phyloP scores from a whole-genome alignment of 1,140 invertebrate genomes.

The Drosophila mayri region DNA sequence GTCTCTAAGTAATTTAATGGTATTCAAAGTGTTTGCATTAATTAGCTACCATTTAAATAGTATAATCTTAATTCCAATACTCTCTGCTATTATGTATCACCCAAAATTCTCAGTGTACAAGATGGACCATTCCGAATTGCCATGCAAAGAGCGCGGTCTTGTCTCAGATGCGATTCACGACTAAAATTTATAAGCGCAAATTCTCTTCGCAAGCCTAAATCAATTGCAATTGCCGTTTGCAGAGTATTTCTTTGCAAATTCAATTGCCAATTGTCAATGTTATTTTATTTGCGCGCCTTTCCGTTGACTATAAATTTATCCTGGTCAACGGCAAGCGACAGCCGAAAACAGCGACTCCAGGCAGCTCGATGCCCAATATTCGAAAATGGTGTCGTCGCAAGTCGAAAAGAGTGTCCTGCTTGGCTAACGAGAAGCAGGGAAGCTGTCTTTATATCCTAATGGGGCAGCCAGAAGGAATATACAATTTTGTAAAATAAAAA shows the following conservation, averaged over 20 bases:
- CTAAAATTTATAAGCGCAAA: conserved; percentile 50
- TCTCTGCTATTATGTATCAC: not conserved
- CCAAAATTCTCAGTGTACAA: not conserved
- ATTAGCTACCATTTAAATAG: not conserved
- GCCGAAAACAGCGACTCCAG: not conserved
- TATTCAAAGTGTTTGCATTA: not conserved
- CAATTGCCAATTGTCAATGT: conserved; percentile 72
- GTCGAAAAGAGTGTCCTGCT: not conserved
- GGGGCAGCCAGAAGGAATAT: conserved; percentile 12
- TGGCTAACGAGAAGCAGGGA: not conserved
- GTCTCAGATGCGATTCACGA: conserved; percentile 19
- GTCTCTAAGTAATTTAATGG: not conserved
- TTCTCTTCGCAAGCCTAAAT: conserved; percentile 43
- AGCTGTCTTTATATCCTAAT: conserved; percentile 19
- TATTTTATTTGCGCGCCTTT: conserved; percentile 73
- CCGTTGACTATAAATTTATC: conserved; percentile 63
- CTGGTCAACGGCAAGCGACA: conserved; percentile 31
- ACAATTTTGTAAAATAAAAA: conserved; percentile 15
- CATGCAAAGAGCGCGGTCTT: conserved; percentile 36
- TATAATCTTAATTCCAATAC: no score
- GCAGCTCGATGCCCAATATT: conserved; percentile 38
- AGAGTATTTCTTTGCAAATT: conserved; percentile 59
- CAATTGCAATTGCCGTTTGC: conserved; percentile 53
- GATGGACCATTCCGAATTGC: not conserved
- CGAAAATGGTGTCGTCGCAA: not conserved